phyloP scores from a whole-genome alignment of 2,797 vertebrate species.

The Novumbra hubbsi region DNA sequence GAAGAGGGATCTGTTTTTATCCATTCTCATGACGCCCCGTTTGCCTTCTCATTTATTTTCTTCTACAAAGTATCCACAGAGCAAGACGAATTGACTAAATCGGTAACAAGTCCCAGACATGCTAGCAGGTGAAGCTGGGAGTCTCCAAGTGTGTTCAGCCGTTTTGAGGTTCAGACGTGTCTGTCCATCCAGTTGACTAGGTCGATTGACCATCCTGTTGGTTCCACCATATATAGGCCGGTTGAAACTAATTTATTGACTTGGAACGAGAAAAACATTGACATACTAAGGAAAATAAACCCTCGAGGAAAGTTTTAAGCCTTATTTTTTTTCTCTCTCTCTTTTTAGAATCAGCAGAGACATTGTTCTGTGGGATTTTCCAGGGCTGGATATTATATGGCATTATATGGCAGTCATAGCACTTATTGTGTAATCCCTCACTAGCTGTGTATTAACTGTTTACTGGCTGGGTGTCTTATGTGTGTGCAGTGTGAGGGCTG shows the following conservation, averaged over 20 bases:
- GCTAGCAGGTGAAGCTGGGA: constrained; percentile 17
- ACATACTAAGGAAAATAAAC: constrained; percentile 28
- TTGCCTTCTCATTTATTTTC: neutral
- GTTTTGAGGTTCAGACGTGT: neutral
- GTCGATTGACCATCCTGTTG: constrained; percentile 13
- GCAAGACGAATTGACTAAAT: neutral
- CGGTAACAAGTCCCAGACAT: neutral
- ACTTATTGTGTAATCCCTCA: constrained; percentile 48
- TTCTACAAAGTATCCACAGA: neutral
- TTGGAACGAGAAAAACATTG: constrained; percentile 38
- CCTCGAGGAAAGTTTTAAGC: constrained; percentile 2
- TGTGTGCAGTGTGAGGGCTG: no score
- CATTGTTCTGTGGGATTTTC: constrained; percentile 47
- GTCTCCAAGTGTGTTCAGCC: constrained; percentile 24
- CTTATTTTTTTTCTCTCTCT: constrained; percentile 38
- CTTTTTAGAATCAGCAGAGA: constrained; percentile 35
- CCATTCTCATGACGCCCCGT: neutral
- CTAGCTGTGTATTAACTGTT: constrained; percentile 48
- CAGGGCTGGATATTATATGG: constrained; percentile 49
- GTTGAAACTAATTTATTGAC: constrained; percentile 42
- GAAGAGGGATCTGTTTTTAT: constrained; percentile 7
- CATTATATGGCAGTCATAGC: constrained; percentile 55
- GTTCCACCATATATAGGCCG: constrained; percentile 4
- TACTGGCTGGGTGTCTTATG: constrained; percentile 28
- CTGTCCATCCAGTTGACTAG: neutral